phyloP scores from a whole-genome alignment of 2,113 vertebrate genomes.

The Cygnus atratus region DNA sequence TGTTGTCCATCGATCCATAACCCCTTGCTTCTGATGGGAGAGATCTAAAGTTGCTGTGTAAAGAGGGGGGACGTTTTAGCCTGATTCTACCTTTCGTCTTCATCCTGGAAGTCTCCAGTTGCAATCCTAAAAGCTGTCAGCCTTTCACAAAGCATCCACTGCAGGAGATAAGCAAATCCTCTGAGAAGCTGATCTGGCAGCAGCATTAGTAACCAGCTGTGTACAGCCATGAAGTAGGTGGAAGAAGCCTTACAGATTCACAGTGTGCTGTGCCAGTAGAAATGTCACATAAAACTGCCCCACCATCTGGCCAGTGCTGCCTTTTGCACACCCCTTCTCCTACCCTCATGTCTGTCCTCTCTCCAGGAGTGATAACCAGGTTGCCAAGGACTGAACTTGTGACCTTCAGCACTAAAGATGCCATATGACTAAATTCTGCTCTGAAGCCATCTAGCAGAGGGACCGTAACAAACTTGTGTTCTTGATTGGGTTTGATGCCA shows the following conservation, averaged over 20 bases:
- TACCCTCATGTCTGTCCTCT: background rate
- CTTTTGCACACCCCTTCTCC: background rate
- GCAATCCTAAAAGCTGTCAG: background rate
- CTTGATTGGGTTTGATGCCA: background rate
- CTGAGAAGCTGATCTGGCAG: background rate
- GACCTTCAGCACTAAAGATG: background rate
- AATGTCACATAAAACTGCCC: background rate
- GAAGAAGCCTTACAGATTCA: background rate
- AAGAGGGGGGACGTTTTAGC: background rate
- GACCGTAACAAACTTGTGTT: no score
- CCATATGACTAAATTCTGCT: background rate
- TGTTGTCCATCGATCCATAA: background rate
- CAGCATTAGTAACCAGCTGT: background rate
- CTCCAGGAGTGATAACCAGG: background rate
- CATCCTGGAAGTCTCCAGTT: background rate
- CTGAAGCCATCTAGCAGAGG: background rate
- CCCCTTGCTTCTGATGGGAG: background rate
- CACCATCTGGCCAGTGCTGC: background rate
- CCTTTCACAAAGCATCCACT: background rate
- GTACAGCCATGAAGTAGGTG: background rate
- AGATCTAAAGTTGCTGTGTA: background rate
- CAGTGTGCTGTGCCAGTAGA: background rate
- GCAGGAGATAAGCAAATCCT: constrained; percentile 10
- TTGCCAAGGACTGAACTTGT: fast-evolving
- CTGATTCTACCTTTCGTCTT: background rate